phyloP scores from a whole-genome alignment of 2,113 vertebrate genomes.

The Pomatorhinus ruficollis region DNA sequence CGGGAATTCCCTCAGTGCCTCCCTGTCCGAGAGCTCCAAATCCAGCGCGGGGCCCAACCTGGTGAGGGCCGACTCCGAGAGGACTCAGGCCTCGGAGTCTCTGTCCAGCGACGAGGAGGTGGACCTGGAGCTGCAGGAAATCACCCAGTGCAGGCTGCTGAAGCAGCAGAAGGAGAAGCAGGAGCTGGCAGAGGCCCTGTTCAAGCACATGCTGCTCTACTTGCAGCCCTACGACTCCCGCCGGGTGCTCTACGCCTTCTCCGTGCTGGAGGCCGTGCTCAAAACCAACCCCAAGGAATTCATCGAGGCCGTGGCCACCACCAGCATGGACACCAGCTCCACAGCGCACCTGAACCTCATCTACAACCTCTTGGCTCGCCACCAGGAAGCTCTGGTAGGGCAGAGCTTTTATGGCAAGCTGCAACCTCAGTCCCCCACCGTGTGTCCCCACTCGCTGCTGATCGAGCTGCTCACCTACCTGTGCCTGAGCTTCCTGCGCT shows the following conservation, averaged over 20 bases:
- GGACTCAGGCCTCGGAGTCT: conserved; percentile 91
- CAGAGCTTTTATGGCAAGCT: conserved; percentile 88
- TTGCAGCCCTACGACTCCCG: conserved; percentile 85
- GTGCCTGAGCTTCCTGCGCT: conserved; percentile 89
- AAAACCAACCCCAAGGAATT: conserved; percentile 89
- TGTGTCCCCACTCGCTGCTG: conserved; percentile 83
- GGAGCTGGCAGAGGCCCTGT: conserved; percentile 85
- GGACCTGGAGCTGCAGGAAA: conserved; percentile 87
- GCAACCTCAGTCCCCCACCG: conserved; percentile 73
- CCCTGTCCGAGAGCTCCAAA: conserved; percentile 37
- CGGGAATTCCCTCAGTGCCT: not conserved
- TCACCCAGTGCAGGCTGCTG: conserved; percentile 77
- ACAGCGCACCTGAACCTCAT: conserved; percentile 91
- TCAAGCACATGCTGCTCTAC: conserved; percentile 89
- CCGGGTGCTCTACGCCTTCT: conserved; percentile 87
- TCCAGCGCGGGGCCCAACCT: conserved; percentile 21
- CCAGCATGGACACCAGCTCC: conserved; percentile 90
- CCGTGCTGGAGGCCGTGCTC: conserved; percentile 88
- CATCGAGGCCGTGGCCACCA: conserved; percentile 84
- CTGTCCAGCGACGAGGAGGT: conserved; percentile 91
- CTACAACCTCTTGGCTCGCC: conserved; percentile 92
- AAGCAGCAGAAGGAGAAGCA: conserved; percentile 85
- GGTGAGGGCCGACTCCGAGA: conserved; percentile 83
- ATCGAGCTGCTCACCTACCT: conserved; percentile 90
- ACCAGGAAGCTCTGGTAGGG: conserved; percentile 90